Conservation (phyloP, 2,797 vertebrate genomes). For the Euphonia xanthogaster region DNA sequence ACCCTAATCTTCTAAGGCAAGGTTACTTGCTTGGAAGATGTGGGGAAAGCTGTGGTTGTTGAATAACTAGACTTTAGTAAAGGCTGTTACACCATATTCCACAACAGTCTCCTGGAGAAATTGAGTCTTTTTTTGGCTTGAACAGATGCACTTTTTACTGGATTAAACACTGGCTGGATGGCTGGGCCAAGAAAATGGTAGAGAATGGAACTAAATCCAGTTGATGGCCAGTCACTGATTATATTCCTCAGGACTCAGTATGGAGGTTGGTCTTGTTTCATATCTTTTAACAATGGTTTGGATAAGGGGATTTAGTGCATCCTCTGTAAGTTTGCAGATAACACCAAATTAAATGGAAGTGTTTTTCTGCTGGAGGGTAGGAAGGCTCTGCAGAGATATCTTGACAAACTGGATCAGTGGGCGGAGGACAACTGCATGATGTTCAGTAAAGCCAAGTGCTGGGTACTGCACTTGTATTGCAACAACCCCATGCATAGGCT, state of each 20-base stretch:
- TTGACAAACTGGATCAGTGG: background rate
- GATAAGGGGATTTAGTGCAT: background rate
- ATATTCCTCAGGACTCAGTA: background rate
- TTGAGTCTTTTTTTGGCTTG: background rate
- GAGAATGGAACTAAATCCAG: background rate
- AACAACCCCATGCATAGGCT: background rate
- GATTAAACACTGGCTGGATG: background rate
- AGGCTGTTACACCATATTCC: background rate
- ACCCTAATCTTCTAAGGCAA: background rate
- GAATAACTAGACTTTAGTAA: background rate
- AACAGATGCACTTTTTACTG: background rate
- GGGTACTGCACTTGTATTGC: background rate
- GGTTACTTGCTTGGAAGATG: background rate
- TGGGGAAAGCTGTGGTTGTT: background rate
- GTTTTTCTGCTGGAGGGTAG: background rate
- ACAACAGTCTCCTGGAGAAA: background rate
- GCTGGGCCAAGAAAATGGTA: background rate
- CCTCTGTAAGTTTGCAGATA: rapidly evolving
- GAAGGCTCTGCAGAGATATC: background rate
- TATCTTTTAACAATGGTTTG: background rate
- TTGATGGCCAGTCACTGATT: background rate
- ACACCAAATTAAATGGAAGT: background rate
- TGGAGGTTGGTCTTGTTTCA: background rate
- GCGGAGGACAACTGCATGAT: background rate
- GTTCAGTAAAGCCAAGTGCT: background rate